A percentile compares a stretch with the other conserved stretches of the same genome.
Conservation (phyloP, 2,888 invertebrate species). For the Macropis europaea region DNA sequence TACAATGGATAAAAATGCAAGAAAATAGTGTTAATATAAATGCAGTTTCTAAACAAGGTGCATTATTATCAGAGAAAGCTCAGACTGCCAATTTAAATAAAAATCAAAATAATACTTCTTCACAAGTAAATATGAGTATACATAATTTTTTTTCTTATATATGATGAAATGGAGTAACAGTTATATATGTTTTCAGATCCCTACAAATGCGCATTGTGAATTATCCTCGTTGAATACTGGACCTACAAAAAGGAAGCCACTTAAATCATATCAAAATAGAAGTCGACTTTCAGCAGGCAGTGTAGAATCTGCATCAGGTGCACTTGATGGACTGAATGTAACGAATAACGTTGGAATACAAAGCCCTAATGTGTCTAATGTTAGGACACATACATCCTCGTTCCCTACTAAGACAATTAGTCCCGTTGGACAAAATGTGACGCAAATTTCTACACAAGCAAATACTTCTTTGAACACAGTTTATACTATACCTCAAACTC, state of each 20-base stretch:
- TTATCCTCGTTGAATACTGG: conserved; percentile 36
- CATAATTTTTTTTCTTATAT: neutral
- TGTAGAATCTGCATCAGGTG: conserved; percentile 38
- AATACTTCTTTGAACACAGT: conserved; percentile 45
- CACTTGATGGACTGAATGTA: conserved; percentile 43
- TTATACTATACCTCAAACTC: conserved; percentile 42
- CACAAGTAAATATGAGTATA: conserved; percentile 59
- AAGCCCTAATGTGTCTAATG: conserved; percentile 53
- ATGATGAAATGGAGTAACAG: neutral
- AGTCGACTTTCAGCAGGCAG: conserved; percentile 44
- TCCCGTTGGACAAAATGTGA: conserved; percentile 54
- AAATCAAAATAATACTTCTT: conserved; percentile 65
- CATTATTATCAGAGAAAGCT: conserved; percentile 59
- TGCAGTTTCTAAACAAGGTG: conserved; percentile 65
- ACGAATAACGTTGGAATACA: conserved; percentile 45
- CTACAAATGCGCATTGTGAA: conserved; percentile 35
- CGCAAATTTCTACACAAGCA: conserved; percentile 53
- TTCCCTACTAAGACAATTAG: conserved; percentile 54
- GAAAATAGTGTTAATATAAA: conserved; percentile 69
- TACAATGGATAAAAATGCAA: conserved; percentile 73
- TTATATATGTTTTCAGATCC: conserved; percentile 25
- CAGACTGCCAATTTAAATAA: conserved; percentile 63
- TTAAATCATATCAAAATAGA: conserved; percentile 57
- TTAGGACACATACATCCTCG: conserved; percentile 45
- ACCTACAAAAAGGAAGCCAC: conserved; percentile 55